These are phyloP conservation scores for Malachius bipustulatus DNA, from an alignment of 2,888 invertebrate genomes.

Conservation along the genomic window DNA sequence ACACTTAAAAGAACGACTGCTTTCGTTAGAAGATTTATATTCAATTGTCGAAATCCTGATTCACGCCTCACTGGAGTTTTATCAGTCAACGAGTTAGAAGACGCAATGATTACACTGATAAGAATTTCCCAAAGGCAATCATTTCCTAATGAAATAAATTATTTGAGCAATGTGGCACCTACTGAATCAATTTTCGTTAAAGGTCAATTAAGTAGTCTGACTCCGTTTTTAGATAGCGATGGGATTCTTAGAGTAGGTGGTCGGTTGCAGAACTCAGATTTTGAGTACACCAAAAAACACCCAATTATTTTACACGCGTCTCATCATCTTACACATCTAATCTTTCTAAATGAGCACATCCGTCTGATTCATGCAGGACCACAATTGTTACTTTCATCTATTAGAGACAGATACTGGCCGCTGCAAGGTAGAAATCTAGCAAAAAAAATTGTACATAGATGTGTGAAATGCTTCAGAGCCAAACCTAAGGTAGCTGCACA, in stretches of 20 bases:
- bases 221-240: conserved; percentile 14
- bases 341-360: conserved; percentile 13
- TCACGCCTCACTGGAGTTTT: not conserved
- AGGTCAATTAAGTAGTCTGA: not conserved
- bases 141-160: conserved; percentile 5
- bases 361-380: conserved; percentile 15
- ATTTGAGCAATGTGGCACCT: not conserved
- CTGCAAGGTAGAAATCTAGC: conserved; percentile 14
- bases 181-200: too few species aligned
- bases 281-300: conserved; percentile 14
- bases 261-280: conserved; percentile 11
- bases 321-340: conserved; percentile 13
- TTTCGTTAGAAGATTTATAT: conserved; percentile 2
- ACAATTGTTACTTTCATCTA: conserved; percentile 11
- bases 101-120: not conserved
- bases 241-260: conserved; percentile 13
- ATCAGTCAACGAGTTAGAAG: conserved; percentile 5
- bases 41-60: not conserved
- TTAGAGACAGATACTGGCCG: conserved; percentile 14
- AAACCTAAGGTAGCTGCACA: conserved; percentile 9
- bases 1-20: conserved; percentile 3
- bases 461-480: conserved; percentile 14
- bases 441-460: conserved; percentile 11
- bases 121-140: conserved; percentile 6
- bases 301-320: conserved; percentile 14